Base-by-base conservation (phyloP, 2,113 vertebrate species). In the Rhizomys pruinosus region DNA sequence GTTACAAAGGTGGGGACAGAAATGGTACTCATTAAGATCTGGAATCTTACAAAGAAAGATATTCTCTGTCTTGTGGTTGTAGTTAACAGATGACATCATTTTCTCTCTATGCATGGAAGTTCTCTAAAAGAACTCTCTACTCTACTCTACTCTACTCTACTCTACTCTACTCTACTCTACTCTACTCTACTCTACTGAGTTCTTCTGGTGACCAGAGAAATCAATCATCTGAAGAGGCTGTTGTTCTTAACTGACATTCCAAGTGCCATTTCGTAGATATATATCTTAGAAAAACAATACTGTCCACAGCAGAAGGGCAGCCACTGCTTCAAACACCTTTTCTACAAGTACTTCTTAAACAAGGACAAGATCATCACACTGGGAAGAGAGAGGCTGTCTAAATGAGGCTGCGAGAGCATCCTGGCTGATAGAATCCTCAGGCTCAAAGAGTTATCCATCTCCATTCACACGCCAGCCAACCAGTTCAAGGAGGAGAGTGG, bases 401-500 rank as follows among this genome's bases (percentile, higher is more conserved):
- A 94, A 89, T 1, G 90, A 96, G 97, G 79, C 87, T 76, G 84
- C 0, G 16, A 91, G 94, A 92, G 89, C 81, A 90, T 82, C 89
- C 32, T 23, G 17, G 55, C 90, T 82, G 94, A 71, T 57, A 93
- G 96, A 91, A 91, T 97, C 95, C 97, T 98, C 89, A 64, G 98
- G 97, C 97, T 96, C 96, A 91, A 96, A 97, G 95, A 94, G 89
- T 94, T 93, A 96, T 97, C 98, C 86, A 94, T 98, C 98, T 98
- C 96, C 96, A 97, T 98, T 97, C 97, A 96, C 97, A 97, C 92
- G 68, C 79, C 94, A 97, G 96, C 97, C 94, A 95, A 97, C 97
- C 97, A 94, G 96, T 97, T 97, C 97, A 97, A 97, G 97, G 97
- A 96, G 98, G 97, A 97, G 97, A 95, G 97, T 94, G 87, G 98